phyloP scores from a whole-genome alignment of 2,113 vertebrate genomes.

The Phoenicopterus ruber region DNA sequence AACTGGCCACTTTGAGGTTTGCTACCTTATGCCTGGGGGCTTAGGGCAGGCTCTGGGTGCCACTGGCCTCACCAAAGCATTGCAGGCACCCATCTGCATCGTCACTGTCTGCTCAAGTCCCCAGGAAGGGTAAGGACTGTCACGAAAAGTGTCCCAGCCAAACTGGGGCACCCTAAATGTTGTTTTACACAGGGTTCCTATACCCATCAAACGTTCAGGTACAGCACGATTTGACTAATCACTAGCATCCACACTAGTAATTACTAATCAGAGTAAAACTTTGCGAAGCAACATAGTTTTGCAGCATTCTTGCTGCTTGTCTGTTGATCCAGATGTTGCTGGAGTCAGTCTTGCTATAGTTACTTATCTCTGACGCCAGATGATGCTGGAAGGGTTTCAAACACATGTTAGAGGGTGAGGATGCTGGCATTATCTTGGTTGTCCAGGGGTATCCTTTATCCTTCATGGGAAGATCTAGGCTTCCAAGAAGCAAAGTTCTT shows the following conservation, averaged over 20 bases:
- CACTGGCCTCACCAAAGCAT: not conserved
- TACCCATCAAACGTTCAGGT: fast-evolving
- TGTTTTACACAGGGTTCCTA: not conserved
- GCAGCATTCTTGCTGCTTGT: not conserved
- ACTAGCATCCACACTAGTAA: not conserved
- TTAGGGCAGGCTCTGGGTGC: not conserved
- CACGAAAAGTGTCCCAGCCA: not conserved
- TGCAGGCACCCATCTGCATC: fast-evolving
- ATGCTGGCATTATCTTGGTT: not conserved
- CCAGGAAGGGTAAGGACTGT: not conserved
- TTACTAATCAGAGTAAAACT: not conserved
- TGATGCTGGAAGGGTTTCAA: not conserved
- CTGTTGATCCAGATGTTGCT: not conserved
- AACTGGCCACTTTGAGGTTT: fast-evolving
- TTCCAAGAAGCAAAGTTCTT: not conserved
- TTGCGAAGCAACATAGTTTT: not conserved
- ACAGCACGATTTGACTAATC: not conserved
- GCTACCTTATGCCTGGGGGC: fast-evolving
- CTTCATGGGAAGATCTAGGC: not conserved
- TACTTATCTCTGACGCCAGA: not conserved
- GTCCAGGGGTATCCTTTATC: not conserved
- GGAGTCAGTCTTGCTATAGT: not conserved
- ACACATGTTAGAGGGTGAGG: not conserved
- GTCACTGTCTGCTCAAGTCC: not conserved
- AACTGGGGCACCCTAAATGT: not conserved